Evolutionary conservation across 2,113 vertebrate genomes (phyloP).

Genomic region (Echinops telfairi): DNA sequence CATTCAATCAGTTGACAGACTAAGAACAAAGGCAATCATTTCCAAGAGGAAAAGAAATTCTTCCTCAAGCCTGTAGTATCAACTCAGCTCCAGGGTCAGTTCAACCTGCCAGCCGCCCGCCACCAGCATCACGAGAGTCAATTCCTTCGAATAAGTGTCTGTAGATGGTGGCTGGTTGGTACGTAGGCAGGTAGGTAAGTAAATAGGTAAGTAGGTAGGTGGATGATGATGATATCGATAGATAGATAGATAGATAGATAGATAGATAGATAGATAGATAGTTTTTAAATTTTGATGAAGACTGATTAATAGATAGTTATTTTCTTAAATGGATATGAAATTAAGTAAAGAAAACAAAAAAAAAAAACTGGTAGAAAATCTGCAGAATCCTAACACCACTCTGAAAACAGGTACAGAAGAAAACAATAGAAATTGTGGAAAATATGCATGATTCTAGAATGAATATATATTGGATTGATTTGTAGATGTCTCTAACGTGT

Average conservation of each 20-base stretch:
- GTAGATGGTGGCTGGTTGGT: too few species aligned
- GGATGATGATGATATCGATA: too few species aligned
- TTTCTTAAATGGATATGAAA: too few species aligned
- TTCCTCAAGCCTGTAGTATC: background rate
- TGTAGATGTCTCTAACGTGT: background rate
- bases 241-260: too few species aligned
- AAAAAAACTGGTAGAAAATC: too few species aligned
- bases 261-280: background rate
- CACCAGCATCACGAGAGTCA: background rate
- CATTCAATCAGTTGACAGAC: background rate
- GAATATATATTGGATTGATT: background rate
- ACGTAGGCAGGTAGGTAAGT: too few species aligned
- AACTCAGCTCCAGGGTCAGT: background rate
- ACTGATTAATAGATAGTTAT: too few species aligned
- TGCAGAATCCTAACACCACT: background rate
- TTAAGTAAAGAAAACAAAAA: too few species aligned
- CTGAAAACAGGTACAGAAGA: slow-evolving; percentile 29
- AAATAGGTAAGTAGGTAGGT: too few species aligned
- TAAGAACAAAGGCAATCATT: background rate
- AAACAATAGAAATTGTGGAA: background rate
- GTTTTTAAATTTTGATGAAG: too few species aligned
- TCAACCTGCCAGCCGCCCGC: too few species aligned
- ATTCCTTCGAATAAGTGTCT: background rate
- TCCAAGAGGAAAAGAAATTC: background rate
- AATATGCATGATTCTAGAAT: background rate